Percentiles rank a stretch among this genome's conserved stretches.
Evolutionary conservation across 2,797 vertebrate species (phyloP).

Genomic region (Mus spretus): DNA sequence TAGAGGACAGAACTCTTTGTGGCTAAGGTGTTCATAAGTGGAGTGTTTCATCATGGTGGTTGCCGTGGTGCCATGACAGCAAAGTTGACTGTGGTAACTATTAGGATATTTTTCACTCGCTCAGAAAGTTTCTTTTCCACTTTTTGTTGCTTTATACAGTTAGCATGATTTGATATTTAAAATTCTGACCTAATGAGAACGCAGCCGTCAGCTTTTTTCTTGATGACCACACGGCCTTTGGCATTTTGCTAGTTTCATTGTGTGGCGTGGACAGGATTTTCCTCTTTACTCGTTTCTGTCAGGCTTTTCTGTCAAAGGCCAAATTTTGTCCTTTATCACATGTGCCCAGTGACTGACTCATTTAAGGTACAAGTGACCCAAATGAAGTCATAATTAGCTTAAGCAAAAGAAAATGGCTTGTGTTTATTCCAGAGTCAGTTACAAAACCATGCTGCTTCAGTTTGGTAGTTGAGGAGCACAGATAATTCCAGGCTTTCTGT

Average conservation of each 20-base stretch:
- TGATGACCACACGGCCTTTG: slow-evolving; percentile 60
- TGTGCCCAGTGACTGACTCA: slow-evolving; percentile 62
- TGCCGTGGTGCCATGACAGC: slow-evolving; percentile 31
- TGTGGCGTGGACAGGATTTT: slow-evolving; percentile 37
- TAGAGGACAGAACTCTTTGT: background rate
- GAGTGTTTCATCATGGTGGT: slow-evolving; percentile 18
- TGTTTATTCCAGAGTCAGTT: slow-evolving; percentile 28
- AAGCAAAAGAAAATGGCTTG: slow-evolving; percentile 52
- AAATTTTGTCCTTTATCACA: slow-evolving; percentile 26
- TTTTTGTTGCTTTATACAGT: slow-evolving; percentile 72
- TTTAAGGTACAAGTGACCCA: slow-evolving; percentile 44
- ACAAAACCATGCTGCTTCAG: background rate
- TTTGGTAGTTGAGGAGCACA: background rate
- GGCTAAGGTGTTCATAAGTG: background rate
- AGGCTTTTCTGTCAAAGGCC: background rate
- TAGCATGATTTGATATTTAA: slow-evolving; percentile 67
- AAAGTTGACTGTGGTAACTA: slow-evolving; percentile 52
- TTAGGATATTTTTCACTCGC: slow-evolving; percentile 65
- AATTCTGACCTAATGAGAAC: slow-evolving; percentile 69
- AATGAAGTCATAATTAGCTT: slow-evolving; percentile 14
- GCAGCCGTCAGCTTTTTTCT: slow-evolving; percentile 36
- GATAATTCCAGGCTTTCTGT: background rate
- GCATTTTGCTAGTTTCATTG: slow-evolving; percentile 63
- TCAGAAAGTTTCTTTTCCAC: slow-evolving; percentile 73
- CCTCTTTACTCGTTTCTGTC: slow-evolving; percentile 37